phyloP scores from a whole-genome alignment of 2,888 invertebrate species.

The Trichacis sp. region DNA sequence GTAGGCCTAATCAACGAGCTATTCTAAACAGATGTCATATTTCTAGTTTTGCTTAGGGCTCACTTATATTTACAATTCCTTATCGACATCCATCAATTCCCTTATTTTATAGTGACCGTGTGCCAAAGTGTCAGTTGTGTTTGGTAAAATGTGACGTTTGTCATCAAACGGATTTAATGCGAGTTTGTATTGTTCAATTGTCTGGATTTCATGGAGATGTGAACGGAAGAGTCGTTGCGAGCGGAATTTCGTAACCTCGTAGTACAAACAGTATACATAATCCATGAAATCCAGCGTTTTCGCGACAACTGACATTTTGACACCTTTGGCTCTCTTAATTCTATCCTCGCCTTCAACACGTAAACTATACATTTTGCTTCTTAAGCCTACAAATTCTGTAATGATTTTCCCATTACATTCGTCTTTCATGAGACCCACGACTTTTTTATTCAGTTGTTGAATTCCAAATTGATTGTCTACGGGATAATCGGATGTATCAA shows the following conservation, averaged over 20 bases:
- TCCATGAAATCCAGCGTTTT: conserved; percentile 32
- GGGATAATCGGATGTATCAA: conserved; percentile 39
- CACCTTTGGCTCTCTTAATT: too few relatives aligned
- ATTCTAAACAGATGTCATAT: too few relatives aligned
- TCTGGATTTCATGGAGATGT: conserved; percentile 10
- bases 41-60: too few relatives aligned
- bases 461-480: conserved; percentile 27
- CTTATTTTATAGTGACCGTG: too few relatives aligned
- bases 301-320: conserved; percentile 34
- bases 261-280: conserved; percentile 20
- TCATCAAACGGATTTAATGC: conserved; percentile 20
- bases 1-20: too few relatives aligned
- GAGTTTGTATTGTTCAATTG: conserved; percentile 10
- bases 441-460: conserved; percentile 43
- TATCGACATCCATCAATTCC: background rate
- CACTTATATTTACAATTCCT: too few relatives aligned
- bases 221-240: conserved; percentile 18
- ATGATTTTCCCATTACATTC: conserved; percentile 50
- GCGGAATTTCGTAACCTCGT: background rate
- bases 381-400: conserved; percentile 53
- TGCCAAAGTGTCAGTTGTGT: conserved; percentile 15
- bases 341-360: too few relatives aligned
- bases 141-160: conserved; percentile 10
- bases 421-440: too few relatives aligned
- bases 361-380: too few relatives aligned